Evolutionary conservation across 2,797 vertebrate genomes (phyloP).

Genomic region (Zalophus californianus): DNA sequence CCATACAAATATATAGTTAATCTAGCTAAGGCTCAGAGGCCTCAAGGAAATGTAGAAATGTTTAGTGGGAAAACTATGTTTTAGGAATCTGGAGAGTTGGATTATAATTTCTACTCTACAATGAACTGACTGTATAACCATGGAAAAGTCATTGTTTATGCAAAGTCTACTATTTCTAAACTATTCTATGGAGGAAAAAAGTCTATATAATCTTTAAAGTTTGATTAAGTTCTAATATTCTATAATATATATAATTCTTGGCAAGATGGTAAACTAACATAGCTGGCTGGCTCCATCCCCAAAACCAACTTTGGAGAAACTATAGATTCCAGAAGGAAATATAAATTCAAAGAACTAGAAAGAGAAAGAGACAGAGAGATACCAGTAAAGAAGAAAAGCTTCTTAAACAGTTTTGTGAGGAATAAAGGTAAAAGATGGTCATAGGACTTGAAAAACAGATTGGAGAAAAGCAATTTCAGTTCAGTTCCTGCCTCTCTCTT

Average conservation of each 20-base stretch:
- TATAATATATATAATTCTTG: neutral
- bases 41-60: neutral
- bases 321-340: neutral
- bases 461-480: neutral
- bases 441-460: neutral
- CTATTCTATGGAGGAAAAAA: neutral
- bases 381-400: neutral
- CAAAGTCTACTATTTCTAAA: neutral
- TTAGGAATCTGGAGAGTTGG: neutral
- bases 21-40: neutral
- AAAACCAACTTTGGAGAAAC: neutral
- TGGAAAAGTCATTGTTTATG: neutral
- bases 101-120: neutral
- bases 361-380: neutral
- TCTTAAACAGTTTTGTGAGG: neutral
- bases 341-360: constrained; percentile 24
- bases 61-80: neutral
- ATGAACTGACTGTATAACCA: neutral
- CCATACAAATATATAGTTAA: neutral
- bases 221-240: neutral
- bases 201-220: neutral
- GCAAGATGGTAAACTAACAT: neutral
- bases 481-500: neutral
- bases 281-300: neutral
- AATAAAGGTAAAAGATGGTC: neutral